phyloP scores from a whole-genome alignment of 2,888 invertebrate genomes.

The Cremastinae sp. region DNA sequence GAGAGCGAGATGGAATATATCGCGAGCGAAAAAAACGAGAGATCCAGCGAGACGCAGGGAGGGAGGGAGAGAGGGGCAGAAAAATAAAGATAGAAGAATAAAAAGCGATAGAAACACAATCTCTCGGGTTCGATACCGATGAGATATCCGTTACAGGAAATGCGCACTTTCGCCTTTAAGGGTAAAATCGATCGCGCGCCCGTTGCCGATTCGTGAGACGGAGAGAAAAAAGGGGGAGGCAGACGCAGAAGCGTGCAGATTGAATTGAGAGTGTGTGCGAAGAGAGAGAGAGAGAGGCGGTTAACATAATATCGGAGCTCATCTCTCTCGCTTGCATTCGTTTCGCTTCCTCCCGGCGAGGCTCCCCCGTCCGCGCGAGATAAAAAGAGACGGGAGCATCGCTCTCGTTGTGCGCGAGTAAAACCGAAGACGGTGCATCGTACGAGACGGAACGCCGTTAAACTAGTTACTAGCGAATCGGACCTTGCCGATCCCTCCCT shows the following conservation, averaged over 20 bases:
- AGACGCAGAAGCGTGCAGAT: not conserved
- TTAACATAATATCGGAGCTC: slow-evolving; percentile 56
- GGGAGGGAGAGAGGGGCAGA: not conserved
- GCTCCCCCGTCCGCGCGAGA: slow-evolving; percentile 27
- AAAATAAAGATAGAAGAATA: slow-evolving; percentile 47
- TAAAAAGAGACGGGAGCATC: slow-evolving; percentile 3
- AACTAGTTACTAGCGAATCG: slow-evolving; percentile 61
- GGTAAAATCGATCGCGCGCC: slow-evolving; percentile 58
- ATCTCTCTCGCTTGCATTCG: slow-evolving; percentile 27
- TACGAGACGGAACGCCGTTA: slow-evolving; percentile 62
- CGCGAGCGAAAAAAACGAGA: slow-evolving; percentile 21
- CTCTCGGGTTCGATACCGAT: slow-evolving; percentile 55
- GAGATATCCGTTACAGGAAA: slow-evolving; percentile 59
- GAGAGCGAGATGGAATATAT: not conserved
- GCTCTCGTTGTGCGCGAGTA: slow-evolving; percentile 15
- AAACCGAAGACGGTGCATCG: slow-evolving; percentile 57
- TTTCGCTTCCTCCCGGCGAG: slow-evolving; percentile 30
- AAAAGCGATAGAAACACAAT: slow-evolving; percentile 56
- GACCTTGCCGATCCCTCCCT: slow-evolving; percentile 52
- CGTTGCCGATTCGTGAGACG: slow-evolving; percentile 26
- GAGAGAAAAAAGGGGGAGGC: slow-evolving; percentile 7
- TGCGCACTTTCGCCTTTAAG: slow-evolving; percentile 61
- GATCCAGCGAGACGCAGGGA: slow-evolving; percentile 9
- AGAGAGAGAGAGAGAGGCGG: slow-evolving; percentile 36
- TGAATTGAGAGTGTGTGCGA: not conserved